Conservation (phyloP, 2,888 invertebrate species). For the Bellardia bayeri region DNA sequence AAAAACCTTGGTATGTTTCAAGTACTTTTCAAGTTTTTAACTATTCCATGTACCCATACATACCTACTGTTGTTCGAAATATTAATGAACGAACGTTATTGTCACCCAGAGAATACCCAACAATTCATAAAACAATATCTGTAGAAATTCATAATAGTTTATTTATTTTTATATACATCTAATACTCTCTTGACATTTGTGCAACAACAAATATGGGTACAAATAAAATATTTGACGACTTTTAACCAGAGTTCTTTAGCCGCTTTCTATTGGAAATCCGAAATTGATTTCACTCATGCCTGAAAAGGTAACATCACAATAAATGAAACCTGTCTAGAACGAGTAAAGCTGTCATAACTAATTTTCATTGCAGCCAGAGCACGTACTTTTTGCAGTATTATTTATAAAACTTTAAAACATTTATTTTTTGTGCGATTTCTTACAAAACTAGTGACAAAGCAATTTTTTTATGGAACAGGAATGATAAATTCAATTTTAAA, state of each 20-base stretch:
- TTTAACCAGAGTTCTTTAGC: neutral
- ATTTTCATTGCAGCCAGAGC: neutral
- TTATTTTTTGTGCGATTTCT: no score
- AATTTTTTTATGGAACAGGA: no score
- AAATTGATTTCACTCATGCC: slow-evolving; percentile 1
- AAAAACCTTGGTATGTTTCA: slow-evolving; percentile 40
- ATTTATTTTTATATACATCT: no score
- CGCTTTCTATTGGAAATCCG: neutral
- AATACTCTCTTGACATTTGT: slow-evolving; percentile 40
- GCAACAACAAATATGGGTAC: slow-evolving; percentile 12
- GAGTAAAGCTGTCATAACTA: neutral
- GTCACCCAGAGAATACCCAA: slow-evolving; percentile 60
- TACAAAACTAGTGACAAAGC: no score
- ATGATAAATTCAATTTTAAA: no score
- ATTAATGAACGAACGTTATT: slow-evolving; percentile 60
- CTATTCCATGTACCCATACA: slow-evolving; percentile 16
- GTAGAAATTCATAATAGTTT: slow-evolving; percentile 25
- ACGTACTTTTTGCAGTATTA: neutral
- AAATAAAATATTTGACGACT: neutral
- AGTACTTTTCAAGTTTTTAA: slow-evolving; percentile 21
- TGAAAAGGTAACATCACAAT: neutral
- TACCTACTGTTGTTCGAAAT: neutral
- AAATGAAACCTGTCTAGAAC: neutral
- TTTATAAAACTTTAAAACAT: no score
- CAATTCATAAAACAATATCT: slow-evolving; percentile 38